Evolutionary conservation across 2,888 invertebrate genomes (phyloP), one percentile per base, ranked within the genome.

Genomic region (Isoperla grammatica): DNA sequence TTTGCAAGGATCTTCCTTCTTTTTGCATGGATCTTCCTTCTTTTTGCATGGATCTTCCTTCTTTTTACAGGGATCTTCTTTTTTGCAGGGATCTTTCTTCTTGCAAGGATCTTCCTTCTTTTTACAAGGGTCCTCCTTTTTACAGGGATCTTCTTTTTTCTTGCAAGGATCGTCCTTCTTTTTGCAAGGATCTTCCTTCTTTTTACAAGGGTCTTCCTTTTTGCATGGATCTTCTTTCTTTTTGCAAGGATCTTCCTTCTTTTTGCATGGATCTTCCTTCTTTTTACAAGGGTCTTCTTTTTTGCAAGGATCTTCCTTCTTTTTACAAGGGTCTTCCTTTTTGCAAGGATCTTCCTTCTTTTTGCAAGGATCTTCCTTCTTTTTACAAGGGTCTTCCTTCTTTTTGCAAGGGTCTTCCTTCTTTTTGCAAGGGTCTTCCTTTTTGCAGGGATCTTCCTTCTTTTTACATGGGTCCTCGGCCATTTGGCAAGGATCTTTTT

Each of bases 31-130:
- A 5, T 6, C 8, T 5, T 42, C 42, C n/a, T 19, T 17, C 49
- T 49, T 49, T 23, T 20, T 23, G 13, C 49, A 20, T 22, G 49
- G 49, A 23, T 49, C 49, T 5, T 20, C 46, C 17, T 46, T 49
- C 50, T 50, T 50, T 15, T 35, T 35, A 12, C 13, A 50, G 2
- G 50, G 15, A 15, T 29, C 35, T 2, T 50, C 50, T 12, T 50
- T 35, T 37, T 48, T n/a, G n/a, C n/a, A n/a, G 15, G 42, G 15
- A 42, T 12, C 12, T 5, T 12, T 20, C 12, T 20, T 29, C 29
- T 46, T 17, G 12, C 46, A 46, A n/a, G 19, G 46, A 20, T 17
- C 46, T 20, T 46, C 2, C 20, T 19, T 45, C 45, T 29, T 29
- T 29, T 29, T 29, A 8, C 29, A 29, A 6, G 45, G 46, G 12